These are phyloP conservation scores for Hirudo medicinalis DNA, from an alignment of 1,140 invertebrate genomes.

Conservation along the genomic window DNA sequence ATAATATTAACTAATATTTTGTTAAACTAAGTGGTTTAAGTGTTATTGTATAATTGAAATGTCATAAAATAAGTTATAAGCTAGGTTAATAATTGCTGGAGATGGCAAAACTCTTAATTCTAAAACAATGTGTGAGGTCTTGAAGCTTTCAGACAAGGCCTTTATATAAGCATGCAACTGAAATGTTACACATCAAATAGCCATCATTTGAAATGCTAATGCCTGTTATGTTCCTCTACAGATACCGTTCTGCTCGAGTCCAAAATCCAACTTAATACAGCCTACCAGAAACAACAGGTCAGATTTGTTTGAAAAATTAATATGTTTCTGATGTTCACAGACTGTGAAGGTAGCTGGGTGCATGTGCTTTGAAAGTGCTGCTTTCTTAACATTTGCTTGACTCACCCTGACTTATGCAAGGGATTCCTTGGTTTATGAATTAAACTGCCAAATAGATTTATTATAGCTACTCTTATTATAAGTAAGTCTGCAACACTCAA, in stretches of 20 bases:
- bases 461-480: neutral
- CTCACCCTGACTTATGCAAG: too few relatives aligned
- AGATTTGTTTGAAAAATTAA: neutral
- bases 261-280: conserved; percentile 90
- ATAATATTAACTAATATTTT: too few relatives aligned
- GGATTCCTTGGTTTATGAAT: neutral
- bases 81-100: neutral
- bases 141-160: neutral
- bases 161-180: neutral
- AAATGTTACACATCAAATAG: neutral
- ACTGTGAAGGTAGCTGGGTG: neutral
- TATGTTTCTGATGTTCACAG: too few relatives aligned
- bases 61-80: neutral
- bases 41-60: too few relatives aligned
- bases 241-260: conserved; percentile 79
- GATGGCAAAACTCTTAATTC: conserved; percentile 3
- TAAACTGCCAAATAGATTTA: neutral
- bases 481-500: neutral
- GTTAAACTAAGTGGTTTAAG: too few relatives aligned
- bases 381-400: too few relatives aligned
- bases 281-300: conserved; percentile 92
- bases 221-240: conserved; percentile 32
- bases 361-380: too few relatives aligned
- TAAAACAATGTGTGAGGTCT: neutral
- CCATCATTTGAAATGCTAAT: neutral